These are phyloP conservation scores for Tupiocoris notatus DNA, from an alignment of 2,888 invertebrate species.

Conservation along the genomic window DNA sequence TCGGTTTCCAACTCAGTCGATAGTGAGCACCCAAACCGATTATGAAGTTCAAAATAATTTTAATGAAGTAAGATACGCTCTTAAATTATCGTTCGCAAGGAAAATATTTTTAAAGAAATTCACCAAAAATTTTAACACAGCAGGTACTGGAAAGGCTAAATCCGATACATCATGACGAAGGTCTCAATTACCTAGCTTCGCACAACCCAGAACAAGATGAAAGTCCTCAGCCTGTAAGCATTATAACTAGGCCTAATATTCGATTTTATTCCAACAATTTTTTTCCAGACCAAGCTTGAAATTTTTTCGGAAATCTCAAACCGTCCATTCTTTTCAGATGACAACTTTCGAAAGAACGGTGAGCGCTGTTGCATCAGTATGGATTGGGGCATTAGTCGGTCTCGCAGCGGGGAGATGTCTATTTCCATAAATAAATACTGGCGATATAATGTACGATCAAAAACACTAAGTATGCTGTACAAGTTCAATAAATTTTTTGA, in stretches of 20 bases:
- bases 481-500: too few relatives aligned
- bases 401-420: background rate
- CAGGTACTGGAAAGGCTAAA: too few relatives aligned
- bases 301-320: too few relatives aligned
- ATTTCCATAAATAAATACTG: background rate
- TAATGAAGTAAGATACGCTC: background rate
- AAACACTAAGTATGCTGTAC: too few relatives aligned
- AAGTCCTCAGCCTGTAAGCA: background rate
- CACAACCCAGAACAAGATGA: background rate
- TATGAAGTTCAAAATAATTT: background rate
- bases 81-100: too few relatives aligned
- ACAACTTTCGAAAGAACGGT: background rate
- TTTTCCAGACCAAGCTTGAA: background rate
- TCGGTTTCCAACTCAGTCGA: background rate
- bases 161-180: background rate
- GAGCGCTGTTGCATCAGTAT: background rate
- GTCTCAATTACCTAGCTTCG: background rate
- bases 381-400: slow-evolving; percentile 12
- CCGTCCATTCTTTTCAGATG: slow-evolving; percentile 9
- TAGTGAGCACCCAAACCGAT: background rate
- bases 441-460: too few relatives aligned
- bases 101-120: too few relatives aligned
- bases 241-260: too few relatives aligned
- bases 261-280: too few relatives aligned
- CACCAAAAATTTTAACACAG: too few relatives aligned